Conservation (phyloP, 23 tunicate genomes). For the Botrylloides violaceus region DNA sequence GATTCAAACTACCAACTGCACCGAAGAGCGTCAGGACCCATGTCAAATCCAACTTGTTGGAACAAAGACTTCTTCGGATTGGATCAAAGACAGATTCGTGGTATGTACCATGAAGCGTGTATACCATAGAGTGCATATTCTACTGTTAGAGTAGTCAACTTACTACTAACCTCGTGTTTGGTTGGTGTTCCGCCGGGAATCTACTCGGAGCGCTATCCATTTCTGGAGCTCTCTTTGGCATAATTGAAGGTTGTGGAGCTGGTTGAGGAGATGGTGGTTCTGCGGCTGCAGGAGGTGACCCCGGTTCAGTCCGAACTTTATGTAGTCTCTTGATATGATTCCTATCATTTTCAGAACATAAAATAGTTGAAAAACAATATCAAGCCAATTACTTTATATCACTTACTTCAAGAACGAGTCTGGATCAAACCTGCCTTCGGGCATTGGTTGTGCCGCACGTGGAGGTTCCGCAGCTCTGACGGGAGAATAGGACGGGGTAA, state of each 20-base stretch:
- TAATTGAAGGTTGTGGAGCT: conserved; percentile 8
- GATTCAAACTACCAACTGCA: too few relatives aligned
- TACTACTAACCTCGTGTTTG: too few relatives aligned
- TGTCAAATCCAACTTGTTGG: too few relatives aligned
- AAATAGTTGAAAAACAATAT: too few relatives aligned
- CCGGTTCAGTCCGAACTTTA: conserved; percentile 24
- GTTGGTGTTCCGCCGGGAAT: too few relatives aligned
- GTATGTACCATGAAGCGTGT: too few relatives aligned
- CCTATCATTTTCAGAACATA: conserved; percentile 16
- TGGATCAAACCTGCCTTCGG: conserved; percentile 91
- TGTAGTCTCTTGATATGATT: conserved; percentile 74
- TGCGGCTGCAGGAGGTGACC: conserved; percentile 12
- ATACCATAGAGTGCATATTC: too few relatives aligned
- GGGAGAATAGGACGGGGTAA: neutral
- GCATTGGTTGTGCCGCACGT: conserved; percentile 60
- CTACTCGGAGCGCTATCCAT: neutral
- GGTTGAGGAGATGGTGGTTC: conserved; percentile 3
- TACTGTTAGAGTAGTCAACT: too few relatives aligned
- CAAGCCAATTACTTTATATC: too few relatives aligned
- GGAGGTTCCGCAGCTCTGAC: neutral
- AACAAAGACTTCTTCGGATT: too few relatives aligned
- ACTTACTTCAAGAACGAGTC: conserved; percentile 84
- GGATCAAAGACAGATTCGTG: too few relatives aligned
- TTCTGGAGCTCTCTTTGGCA: neutral
- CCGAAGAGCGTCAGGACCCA: too few relatives aligned